A percentile compares a stretch with the other conserved stretches of the same genome.
These are phyloP conservation scores for Melanotaenia nigrans DNA, from an alignment of 2,797 vertebrate species.

Conservation along the genomic window DNA sequence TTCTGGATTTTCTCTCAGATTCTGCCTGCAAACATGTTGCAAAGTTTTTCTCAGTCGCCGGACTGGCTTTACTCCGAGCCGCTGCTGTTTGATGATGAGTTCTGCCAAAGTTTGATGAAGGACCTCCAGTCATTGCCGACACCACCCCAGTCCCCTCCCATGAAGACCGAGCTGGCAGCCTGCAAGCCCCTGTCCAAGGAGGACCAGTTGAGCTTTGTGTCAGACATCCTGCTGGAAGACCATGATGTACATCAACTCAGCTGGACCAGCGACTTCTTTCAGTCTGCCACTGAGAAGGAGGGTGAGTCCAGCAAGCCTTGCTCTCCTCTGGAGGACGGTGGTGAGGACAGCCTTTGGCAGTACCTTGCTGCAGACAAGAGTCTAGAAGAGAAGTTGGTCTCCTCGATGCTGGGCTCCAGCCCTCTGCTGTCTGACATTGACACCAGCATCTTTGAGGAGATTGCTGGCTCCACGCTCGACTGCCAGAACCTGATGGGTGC, in stretches of 20 bases:
- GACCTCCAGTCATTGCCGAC: slow-evolving; percentile 82
- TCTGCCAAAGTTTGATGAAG: slow-evolving; percentile 81
- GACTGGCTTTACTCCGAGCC: slow-evolving; percentile 83
- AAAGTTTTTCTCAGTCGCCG: slow-evolving; percentile 78
- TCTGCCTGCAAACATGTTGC: slow-evolving; percentile 74
- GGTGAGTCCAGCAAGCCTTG: slow-evolving; percentile 38
- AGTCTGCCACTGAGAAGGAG: slow-evolving; percentile 38
- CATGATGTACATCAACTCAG: slow-evolving; percentile 77
- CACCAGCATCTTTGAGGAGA: slow-evolving; percentile 83
- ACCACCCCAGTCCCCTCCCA: slow-evolving; percentile 81
- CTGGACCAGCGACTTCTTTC: slow-evolving; percentile 78
- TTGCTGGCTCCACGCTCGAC: slow-evolving; percentile 81
- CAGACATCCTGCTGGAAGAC: slow-evolving; percentile 84
- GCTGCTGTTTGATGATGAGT: slow-evolving; percentile 84
- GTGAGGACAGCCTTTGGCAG: slow-evolving; percentile 79
- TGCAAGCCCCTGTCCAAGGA: slow-evolving; percentile 78
- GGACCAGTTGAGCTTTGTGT: slow-evolving; percentile 84
- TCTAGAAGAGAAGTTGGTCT: slow-evolving; percentile 77
- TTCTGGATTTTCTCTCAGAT: slow-evolving; percentile 45
- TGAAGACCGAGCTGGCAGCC: slow-evolving; percentile 61
- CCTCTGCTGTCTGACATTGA: slow-evolving; percentile 84
- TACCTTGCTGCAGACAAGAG: slow-evolving; percentile 57
- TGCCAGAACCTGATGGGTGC: slow-evolving; percentile 75
- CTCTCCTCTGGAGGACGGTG: slow-evolving; percentile 41
- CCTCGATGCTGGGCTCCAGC: slow-evolving; percentile 78